phyloP scores from a whole-genome alignment of 2,888 invertebrate species.

The Bimastos eiseni region DNA sequence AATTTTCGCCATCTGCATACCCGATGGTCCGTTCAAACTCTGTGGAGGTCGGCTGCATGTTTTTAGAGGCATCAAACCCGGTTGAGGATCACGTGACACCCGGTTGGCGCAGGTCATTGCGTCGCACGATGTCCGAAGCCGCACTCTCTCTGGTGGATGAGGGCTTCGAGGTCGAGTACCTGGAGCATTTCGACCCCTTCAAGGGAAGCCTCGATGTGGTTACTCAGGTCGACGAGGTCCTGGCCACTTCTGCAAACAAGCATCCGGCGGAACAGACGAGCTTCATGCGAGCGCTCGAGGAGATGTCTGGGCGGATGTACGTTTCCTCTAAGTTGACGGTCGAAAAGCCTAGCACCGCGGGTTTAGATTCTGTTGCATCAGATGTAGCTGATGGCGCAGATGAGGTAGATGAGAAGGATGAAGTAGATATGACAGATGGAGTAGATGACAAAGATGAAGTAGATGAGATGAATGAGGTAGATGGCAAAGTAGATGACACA shows the following conservation, averaged over 20 bases:
- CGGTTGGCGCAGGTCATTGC: not conserved
- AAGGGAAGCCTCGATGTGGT: conserved; percentile 7
- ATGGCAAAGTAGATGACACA: too few relatives aligned
- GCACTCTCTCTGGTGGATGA: not conserved
- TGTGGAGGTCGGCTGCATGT: not conserved
- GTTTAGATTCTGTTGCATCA: too few relatives aligned
- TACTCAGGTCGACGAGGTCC: not conserved
- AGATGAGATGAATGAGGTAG: too few relatives aligned
- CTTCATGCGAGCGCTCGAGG: not conserved
- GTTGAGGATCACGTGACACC: not conserved
- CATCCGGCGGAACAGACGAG: not conserved
- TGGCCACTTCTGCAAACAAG: not conserved
- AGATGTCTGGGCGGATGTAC: not conserved
- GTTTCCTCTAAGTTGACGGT: too few relatives aligned
- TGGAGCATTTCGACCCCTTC: not conserved
- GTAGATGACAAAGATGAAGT: too few relatives aligned
- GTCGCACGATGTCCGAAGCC: not conserved
- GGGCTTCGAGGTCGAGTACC: not conserved
- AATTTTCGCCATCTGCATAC: not conserved
- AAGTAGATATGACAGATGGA: too few relatives aligned
- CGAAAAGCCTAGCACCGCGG: too few relatives aligned
- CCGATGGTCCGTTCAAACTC: not conserved
- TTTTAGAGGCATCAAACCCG: not conserved
- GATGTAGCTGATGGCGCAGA: too few relatives aligned
- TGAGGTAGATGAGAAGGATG: too few relatives aligned